Evolutionary conservation across 2,888 invertebrate genomes (phyloP), one percentile per base, ranked within the genome.

Genomic region (Limnephilus rhombicus): DNA sequence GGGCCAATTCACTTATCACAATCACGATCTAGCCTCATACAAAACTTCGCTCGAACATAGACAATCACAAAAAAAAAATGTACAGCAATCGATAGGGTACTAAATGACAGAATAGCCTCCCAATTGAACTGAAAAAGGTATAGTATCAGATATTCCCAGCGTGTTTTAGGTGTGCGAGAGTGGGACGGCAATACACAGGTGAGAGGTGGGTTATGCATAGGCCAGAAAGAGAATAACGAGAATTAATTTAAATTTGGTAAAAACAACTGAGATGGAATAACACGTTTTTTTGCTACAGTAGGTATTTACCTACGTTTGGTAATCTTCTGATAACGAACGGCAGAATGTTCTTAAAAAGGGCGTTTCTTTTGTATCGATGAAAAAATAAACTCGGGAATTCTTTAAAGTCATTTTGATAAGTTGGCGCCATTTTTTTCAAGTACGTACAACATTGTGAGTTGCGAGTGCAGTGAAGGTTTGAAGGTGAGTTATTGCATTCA

Each of bases 101-200:
- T n/a, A 4, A 68, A 68, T n/a, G 24, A 68, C 68, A 24, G 24
- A 68, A 68, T 68, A 68, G 68, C 68, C 68, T 68, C 68, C n/a
- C 68, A 68, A 68, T 68, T 24, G 68, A 24, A 68, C 24, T 68
- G 68, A 68, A 68, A 68, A 24, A 9, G 24, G 68, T n/a, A 68
- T n/a, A 68, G 24, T n/a, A 24, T 68, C 68, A 68, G 68, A 68
- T 24, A 53, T 24, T 68, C 68, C 68, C 68, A 68, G 68, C 68
- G 68, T 31, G 49, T 49, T 45, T 45, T 86, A 49, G 0, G 13
- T 34, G 29, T 24, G 89, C 18, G 68, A 15, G 89, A 89, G 91
- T 18, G 81, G 13, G 37, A 86, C 86, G 86, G 86, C 81, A 18
- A 86, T 68, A 34, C 41, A 85, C 80, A 82, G 80, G 83, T 85